Base-by-base conservation (phyloP, 2,888 invertebrate genomes). In the Autographa pulchrina region DNA sequence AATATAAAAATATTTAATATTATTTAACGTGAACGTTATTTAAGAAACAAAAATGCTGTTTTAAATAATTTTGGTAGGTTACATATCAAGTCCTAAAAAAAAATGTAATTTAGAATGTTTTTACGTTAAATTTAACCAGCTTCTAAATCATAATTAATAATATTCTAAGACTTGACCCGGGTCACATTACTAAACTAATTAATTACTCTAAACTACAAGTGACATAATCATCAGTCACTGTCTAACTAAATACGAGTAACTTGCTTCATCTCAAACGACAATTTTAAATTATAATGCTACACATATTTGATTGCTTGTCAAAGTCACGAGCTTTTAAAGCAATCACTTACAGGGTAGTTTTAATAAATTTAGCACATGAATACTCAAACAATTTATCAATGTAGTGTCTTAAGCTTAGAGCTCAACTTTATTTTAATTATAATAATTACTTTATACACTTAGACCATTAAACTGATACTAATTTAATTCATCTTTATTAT, bases 241-340 rank as follows among this genome's bases (percentile, higher is more conserved):
- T 43, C 43, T 16, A 43, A 16, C 14, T 43, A 43, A 16, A 43
- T 48, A n/a, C 16, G n/a, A 48, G 16, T 48, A 0, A n/a, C 6
- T 16, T 14, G 6, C n/a, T n/a, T 48, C 6, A n/a, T 48, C 8
- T 7, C n/a, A 48, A 48, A 48, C 48, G 16, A 48, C n/a, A 7
- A 48, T 48, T 48, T n/a, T 48, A 48, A 48, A n/a, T 48, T 48
- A 48, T 48, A 43, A n/a, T 48, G 7, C 48, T 48, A 48, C n/a
- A n/a, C 48, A 48, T 48, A 48, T 48, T 48, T 48, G 7, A 48
- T 48, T 48, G 48, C 48, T n/a, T n/a, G 48, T n/a, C 48, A 48
- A 48, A 48, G 48, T 48, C 16, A 48, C 48, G 6, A n/a, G 48
- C 48, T n/a, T 48, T 48, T 48, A 48, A 48, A n/a, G 48, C n/a